phyloP scores from a whole-genome alignment of 1,140 invertebrate genomes.

The Drosophila nigrodunni region DNA sequence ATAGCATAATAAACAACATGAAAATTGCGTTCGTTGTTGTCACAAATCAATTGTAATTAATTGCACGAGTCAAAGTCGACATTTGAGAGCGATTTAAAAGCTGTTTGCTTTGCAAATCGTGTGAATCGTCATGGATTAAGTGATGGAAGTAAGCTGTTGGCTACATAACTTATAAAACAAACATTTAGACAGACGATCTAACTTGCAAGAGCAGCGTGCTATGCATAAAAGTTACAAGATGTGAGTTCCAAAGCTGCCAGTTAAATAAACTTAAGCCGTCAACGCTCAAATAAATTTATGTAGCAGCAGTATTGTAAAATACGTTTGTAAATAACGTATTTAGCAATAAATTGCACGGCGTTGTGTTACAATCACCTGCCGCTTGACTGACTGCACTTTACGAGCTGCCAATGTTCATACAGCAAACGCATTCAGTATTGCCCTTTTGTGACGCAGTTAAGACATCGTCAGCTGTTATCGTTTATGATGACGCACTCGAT shows the following conservation, averaged over 20 bases:
- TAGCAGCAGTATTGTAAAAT: conserved; percentile 51
- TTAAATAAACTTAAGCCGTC: conserved; percentile 3
- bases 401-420: conserved; percentile 59
- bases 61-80: conserved; percentile 42
- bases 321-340: conserved; percentile 73
- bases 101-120: background rate
- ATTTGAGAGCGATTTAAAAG: background rate
- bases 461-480: conserved; percentile 33
- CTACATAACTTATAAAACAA: background rate
- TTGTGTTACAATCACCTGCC: conserved; percentile 28
- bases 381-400: conserved; percentile 64
- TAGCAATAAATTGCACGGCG: conserved; percentile 66
- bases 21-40: conserved; percentile 48
- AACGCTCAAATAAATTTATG: conserved; percentile 27
- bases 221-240: background rate
- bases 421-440: conserved; percentile 2
- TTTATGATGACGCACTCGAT: conserved; percentile 37
- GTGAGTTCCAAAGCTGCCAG: background rate
- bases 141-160: background rate
- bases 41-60: conserved; percentile 77
- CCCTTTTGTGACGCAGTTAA: conserved; percentile 16
- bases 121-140: too few species aligned
- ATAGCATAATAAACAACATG: conserved; percentile 49
- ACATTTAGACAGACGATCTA: background rate
- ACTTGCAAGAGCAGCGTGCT: background rate